These are phyloP conservation scores for Valencia hispanica DNA, from an alignment of 2,797 vertebrate genomes.

Conservation along the genomic window DNA sequence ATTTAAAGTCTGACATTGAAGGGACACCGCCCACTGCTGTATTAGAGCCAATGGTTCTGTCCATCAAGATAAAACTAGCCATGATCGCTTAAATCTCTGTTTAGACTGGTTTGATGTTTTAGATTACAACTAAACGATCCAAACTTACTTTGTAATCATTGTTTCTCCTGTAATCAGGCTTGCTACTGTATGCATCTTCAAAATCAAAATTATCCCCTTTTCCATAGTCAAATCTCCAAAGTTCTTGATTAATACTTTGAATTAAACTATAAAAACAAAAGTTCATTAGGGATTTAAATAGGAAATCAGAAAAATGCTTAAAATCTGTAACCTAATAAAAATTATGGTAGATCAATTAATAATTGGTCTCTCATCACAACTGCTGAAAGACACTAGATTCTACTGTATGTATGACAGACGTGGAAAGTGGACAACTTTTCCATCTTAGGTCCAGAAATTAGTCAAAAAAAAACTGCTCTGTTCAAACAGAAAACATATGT, in stretches of 20 bases:
- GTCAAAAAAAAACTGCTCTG: not conserved
- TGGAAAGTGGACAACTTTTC: not conserved
- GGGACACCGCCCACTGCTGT: not conserved
- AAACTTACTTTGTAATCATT: not conserved
- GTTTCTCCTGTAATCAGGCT: not conserved
- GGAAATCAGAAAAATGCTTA: not conserved
- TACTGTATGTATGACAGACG: not conserved
- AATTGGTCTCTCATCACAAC: not conserved
- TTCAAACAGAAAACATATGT: not conserved
- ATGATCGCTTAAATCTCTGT: not conserved
- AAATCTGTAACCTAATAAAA: not conserved
- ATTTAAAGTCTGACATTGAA: constrained; percentile 1
- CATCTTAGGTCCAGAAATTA: not conserved
- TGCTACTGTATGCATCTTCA: not conserved
- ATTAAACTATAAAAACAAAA: not conserved
- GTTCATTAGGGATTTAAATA: not conserved
- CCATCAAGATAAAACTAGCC: not conserved
- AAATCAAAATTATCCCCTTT: not conserved
- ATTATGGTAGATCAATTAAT: not conserved
- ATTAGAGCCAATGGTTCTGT: not conserved
- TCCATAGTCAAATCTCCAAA: not conserved
- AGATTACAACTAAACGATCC: not conserved
- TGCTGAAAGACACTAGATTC: not conserved
- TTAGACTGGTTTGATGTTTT: not conserved
- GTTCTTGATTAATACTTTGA: not conserved